A percentile compares a stretch with the other conserved stretches of the same genome.
These are phyloP conservation scores for Drosophila mauritiana DNA, from an alignment of 1,140 invertebrate genomes.

Conservation along the genomic window DNA sequence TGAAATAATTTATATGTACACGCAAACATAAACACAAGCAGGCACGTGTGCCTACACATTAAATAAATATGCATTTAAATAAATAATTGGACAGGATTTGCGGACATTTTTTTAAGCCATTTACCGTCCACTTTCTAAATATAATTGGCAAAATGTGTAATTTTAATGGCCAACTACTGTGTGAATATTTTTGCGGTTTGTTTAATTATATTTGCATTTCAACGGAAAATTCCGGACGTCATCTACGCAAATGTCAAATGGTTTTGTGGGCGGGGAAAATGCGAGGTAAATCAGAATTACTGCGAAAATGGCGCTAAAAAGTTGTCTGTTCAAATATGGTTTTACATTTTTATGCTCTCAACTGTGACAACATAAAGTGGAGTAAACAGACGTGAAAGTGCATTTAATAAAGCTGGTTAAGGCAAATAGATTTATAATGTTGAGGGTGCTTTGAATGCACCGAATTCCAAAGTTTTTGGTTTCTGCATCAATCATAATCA, in stretches of 20 bases:
- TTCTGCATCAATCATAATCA: neutral
- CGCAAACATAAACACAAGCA: slow-evolving; percentile 4
- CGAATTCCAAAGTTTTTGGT: neutral
- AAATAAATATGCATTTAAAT: slow-evolving; percentile 41
- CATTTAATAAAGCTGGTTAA: slow-evolving; percentile 1
- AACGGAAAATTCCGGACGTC: slow-evolving; percentile 7
- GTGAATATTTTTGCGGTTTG: slow-evolving; percentile 44
- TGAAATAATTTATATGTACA: slow-evolving; percentile 20
- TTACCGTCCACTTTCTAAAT: slow-evolving; percentile 57
- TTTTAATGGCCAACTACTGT: slow-evolving; percentile 44
- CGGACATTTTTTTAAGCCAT: slow-evolving; percentile 19
- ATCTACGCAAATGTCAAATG: slow-evolving; percentile 34
- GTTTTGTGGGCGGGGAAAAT: slow-evolving; percentile 1
- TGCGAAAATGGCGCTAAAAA: slow-evolving; percentile 19
- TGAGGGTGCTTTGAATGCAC: neutral
- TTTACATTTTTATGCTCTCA: slow-evolving; percentile 7
- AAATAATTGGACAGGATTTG: slow-evolving; percentile 34
- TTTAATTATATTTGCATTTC: slow-evolving; percentile 54
- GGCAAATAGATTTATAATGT: slow-evolving; percentile 3
- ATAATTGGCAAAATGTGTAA: slow-evolving; percentile 53
- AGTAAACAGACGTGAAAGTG: neutral
- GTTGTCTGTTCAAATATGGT: slow-evolving; percentile 16
- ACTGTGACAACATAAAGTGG: neutral
- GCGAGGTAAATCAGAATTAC: slow-evolving; percentile 27
- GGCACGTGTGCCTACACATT: slow-evolving; percentile 11